phyloP scores from a whole-genome alignment of 2,113 vertebrate genomes.

The Burhinus oedicnemus region DNA sequence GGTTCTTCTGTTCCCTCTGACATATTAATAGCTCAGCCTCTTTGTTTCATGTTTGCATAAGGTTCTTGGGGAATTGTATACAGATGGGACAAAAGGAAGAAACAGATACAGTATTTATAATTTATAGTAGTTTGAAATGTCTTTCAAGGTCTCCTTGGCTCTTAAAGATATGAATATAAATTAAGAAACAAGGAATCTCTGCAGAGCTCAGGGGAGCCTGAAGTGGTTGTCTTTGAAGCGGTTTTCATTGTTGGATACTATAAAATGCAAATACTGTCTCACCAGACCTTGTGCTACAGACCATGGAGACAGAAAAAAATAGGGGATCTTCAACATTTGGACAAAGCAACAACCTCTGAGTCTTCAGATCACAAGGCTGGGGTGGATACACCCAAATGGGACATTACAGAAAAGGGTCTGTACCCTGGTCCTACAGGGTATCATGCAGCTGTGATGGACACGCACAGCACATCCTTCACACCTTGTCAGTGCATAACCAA shows the following conservation, averaged over 20 bases:
- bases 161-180: slow-evolving; percentile 79
- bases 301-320: background rate
- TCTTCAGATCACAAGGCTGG: background rate
- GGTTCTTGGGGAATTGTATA: slow-evolving; percentile 70
- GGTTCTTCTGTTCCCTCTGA: slow-evolving; percentile 58
- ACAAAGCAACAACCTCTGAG: background rate
- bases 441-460: background rate
- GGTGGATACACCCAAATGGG: background rate
- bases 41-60: slow-evolving; percentile 74
- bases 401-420: background rate
- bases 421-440: background rate
- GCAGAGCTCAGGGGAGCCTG: slow-evolving; percentile 28
- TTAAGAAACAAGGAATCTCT: slow-evolving; percentile 74
- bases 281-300: slow-evolving; percentile 1
- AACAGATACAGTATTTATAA: slow-evolving; percentile 76
- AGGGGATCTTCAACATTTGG: slow-evolving; percentile 1
- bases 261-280: slow-evolving; percentile 49
- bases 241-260: slow-evolving; percentile 49
- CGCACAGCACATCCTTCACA: background rate
- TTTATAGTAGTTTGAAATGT: slow-evolving; percentile 73
- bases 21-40: slow-evolving; percentile 67
- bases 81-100: slow-evolving; percentile 71
- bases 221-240: slow-evolving; percentile 45
- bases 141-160: slow-evolving; percentile 77
- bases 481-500: background rate